These are phyloP conservation scores for Odontamblyopus rebecca DNA, from an alignment of 2,797 vertebrate species.

Conservation along the genomic window DNA sequence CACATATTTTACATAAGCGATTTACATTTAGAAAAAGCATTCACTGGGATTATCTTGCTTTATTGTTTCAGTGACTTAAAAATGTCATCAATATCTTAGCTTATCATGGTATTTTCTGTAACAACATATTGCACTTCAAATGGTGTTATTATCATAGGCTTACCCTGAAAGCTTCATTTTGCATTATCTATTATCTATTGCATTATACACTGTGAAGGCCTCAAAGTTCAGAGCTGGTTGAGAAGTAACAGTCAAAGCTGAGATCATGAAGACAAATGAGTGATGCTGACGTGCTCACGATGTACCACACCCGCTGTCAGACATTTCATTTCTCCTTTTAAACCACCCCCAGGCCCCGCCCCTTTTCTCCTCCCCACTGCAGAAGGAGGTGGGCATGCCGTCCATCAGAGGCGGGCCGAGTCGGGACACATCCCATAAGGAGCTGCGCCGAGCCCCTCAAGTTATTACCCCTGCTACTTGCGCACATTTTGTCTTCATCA, in stretches of 20 bases:
- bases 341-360: constrained; percentile 29
- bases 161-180: not conserved
- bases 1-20: too few relatives aligned
- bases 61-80: too few relatives aligned
- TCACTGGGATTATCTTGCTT: too few relatives aligned
- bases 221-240: constrained; percentile 6
- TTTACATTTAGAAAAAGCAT: too few relatives aligned
- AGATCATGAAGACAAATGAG: constrained; percentile 26
- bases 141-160: too few relatives aligned
- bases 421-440: constrained; percentile 61
- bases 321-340: constrained; percentile 18
- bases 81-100: too few relatives aligned
- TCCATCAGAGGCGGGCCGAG: constrained; percentile 55
- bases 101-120: too few relatives aligned
- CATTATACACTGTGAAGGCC: not conserved
- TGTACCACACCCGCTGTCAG: constrained; percentile 1
- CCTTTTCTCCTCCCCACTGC: constrained; percentile 33
- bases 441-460: constrained; percentile 68
- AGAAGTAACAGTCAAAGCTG: constrained; percentile 14
- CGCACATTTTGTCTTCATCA: constrained; percentile 81
- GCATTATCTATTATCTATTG: not conserved
- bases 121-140: too few relatives aligned
- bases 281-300: not conserved
- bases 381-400: constrained; percentile 51
- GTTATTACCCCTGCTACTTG: constrained; percentile 72